Conservation (phyloP, 2,797 vertebrate genomes). For the Onychomys leucogaster region DNA sequence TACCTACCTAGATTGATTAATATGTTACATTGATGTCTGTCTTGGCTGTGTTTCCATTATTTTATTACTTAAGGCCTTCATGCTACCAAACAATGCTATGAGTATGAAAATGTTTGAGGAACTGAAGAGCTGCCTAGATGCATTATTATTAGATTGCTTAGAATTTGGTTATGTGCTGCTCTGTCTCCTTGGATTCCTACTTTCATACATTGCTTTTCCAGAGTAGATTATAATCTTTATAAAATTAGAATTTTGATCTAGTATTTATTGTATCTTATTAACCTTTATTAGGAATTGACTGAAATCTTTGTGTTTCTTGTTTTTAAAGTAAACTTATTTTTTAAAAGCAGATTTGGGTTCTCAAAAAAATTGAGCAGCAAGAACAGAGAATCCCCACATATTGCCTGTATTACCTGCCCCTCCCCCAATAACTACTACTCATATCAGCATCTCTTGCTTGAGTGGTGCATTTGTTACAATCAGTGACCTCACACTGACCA, state of each 20-base stretch:
- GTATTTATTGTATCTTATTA: background rate
- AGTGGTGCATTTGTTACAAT: background rate
- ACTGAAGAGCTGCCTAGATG: background rate
- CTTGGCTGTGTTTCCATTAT: background rate
- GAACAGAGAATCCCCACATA: background rate
- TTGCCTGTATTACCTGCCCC: background rate
- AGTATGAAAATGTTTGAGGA: background rate
- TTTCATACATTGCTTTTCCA: background rate
- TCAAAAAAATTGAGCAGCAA: background rate
- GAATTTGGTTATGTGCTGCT: background rate
- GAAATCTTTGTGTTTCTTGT: background rate
- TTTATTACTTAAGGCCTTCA: background rate
- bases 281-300: background rate
- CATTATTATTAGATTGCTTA: background rate
- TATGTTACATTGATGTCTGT: background rate
- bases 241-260: background rate
- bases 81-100: background rate
- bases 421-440: background rate
- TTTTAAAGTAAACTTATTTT: background rate
- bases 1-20: background rate
- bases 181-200: background rate
- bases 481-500: background rate
- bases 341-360: background rate
- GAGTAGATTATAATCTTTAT: background rate
- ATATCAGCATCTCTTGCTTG: background rate